A percentile compares a stretch with the other conserved stretches of the same genome.
phyloP scores from a whole-genome alignment of 2,888 invertebrate species.

The Buathra laborator region DNA sequence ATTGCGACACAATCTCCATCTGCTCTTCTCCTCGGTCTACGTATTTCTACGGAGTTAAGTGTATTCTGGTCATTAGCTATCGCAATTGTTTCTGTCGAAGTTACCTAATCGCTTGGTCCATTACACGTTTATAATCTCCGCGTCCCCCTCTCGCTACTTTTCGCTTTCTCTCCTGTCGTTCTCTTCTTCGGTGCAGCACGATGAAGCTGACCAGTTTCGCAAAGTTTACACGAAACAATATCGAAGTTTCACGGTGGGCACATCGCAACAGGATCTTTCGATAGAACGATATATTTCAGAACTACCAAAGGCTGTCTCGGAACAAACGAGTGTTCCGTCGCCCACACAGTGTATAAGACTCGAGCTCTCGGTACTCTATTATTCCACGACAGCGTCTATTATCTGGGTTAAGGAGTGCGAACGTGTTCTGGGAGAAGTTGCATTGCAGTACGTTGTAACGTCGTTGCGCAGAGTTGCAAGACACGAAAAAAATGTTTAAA shows the following conservation, averaged over 20 bases:
- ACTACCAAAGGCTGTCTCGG: conserved; percentile 17
- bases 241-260: background rate
- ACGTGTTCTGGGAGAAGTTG: background rate
- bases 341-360: conserved; percentile 14
- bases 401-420: conserved; percentile 44
- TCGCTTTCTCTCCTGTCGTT: conserved; percentile 27
- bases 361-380: conserved; percentile 6
- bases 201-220: background rate
- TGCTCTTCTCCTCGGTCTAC: background rate
- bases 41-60: background rate
- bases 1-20: conserved; percentile 1
- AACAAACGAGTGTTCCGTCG: conserved; percentile 44
- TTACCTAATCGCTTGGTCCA: conserved; percentile 62
- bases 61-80: conserved; percentile 38
- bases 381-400: conserved; percentile 22
- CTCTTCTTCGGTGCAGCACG: background rate
- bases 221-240: background rate
- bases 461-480: too few relatives aligned
- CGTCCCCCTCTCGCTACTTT: conserved; percentile 16
- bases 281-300: conserved; percentile 3
- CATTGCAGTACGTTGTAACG: background rate
- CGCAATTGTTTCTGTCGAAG: conserved; percentile 42
- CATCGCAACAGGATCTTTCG: conserved; percentile 2
- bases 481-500: background rate
- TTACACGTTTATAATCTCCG: conserved; percentile 29